A percentile compares a stretch with the other conserved stretches of the same genome.
Evolutionary conservation across 2,888 invertebrate species (phyloP).

Genomic region (Campoplex nolae): DNA sequence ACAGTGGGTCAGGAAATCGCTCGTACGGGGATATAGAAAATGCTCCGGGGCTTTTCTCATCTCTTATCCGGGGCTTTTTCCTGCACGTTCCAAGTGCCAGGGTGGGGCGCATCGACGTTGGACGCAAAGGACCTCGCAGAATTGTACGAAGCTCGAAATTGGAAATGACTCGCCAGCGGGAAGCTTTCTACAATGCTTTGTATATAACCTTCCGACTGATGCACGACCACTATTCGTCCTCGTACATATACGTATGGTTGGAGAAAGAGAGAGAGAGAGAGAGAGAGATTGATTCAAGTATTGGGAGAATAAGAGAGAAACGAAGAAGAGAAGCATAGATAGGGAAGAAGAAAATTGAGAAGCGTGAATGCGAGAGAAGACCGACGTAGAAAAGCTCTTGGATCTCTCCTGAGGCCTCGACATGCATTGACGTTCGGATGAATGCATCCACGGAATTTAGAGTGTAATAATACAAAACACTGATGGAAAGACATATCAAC

Average conservation of each 20-base stretch:
- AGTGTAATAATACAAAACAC: conserved; percentile 37
- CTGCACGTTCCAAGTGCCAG: conserved; percentile 31
- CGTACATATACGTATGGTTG: not conserved
- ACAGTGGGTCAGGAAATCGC: conserved; percentile 36
- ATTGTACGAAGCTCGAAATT: conserved; percentile 66
- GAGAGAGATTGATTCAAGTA: not conserved
- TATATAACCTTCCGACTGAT: conserved; percentile 12
- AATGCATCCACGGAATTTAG: conserved; percentile 45
- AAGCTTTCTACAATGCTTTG: conserved; percentile 20
- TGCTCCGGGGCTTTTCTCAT: conserved; percentile 18
- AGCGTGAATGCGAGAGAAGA: conserved; percentile 57
- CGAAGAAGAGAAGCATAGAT: not conserved
- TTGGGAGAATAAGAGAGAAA: conserved; percentile 13
- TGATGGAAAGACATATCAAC: conserved; percentile 1
- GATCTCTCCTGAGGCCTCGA: conserved; percentile 26
- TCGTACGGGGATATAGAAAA: not conserved
- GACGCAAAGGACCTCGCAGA: conserved; percentile 60
- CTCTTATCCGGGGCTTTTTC: conserved; percentile 9
- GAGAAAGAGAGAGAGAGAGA: not conserved
- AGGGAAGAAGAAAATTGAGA: conserved; percentile 60
- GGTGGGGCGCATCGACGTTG: not conserved
- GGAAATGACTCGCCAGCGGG: conserved; percentile 61
- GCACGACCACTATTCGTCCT: not conserved
- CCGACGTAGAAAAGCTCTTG: conserved; percentile 40
- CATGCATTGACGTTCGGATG: conserved; percentile 51